Percentiles rank a stretch among this genome's conserved stretches.
These are phyloP conservation scores for Zophobas atratus DNA, from an alignment of 1,140 invertebrate species.

Conservation along the genomic window DNA sequence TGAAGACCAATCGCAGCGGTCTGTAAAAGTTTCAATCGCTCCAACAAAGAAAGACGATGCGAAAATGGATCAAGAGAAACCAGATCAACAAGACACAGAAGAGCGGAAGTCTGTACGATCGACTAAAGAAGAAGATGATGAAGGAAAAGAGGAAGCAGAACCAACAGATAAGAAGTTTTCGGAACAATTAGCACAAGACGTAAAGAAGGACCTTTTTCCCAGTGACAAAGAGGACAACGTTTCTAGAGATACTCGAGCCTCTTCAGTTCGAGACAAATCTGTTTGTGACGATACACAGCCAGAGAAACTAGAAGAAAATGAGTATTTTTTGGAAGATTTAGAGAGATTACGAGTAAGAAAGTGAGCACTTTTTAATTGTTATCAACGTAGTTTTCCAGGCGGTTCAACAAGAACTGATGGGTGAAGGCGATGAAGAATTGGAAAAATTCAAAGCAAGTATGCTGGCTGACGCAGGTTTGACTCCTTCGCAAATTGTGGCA, in stretches of 20 bases:
- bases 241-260: constrained; percentile 3
- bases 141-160: constrained; percentile 26
- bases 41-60: not conserved
- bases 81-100: not conserved
- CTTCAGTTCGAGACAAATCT: constrained; percentile 46
- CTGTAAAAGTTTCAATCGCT: not conserved
- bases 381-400: constrained; percentile 31
- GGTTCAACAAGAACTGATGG: constrained; percentile 57
- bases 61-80: not conserved
- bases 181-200: constrained; percentile 23
- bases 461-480: constrained; percentile 35
- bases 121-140: constrained; percentile 22
- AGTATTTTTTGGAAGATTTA: constrained; percentile 56
- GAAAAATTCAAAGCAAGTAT: constrained; percentile 56
- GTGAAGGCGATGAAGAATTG: constrained; percentile 59
- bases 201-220: not conserved
- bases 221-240: not conserved
- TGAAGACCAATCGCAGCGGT: not conserved
- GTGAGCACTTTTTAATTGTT: not conserved
- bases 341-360: constrained; percentile 53
- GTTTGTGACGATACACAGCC: constrained; percentile 42
- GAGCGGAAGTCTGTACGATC: constrained; percentile 5
- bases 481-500: constrained; percentile 50
- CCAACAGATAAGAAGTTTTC: not conserved
- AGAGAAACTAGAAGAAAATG: constrained; percentile 48